These are phyloP conservation scores for Cavia porcellus DNA, from an alignment of 2,113 vertebrate genomes.

Conservation along the genomic window DNA sequence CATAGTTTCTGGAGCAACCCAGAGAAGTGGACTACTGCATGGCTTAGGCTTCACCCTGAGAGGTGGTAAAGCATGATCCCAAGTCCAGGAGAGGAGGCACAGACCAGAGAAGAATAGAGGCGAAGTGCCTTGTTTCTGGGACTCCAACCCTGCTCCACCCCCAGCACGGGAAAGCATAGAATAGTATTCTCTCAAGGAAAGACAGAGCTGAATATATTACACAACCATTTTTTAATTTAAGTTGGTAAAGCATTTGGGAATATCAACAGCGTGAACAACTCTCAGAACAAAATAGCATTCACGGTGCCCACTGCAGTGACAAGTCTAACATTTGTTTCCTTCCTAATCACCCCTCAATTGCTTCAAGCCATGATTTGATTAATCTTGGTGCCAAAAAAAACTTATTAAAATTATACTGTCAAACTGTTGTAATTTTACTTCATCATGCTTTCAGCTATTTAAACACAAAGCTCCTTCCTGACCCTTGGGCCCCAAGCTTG, in stretches of 20 bases:
- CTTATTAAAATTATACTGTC: conserved; percentile 81
- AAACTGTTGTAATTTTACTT: conserved; percentile 74
- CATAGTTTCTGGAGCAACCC: neutral
- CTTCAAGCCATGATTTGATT: conserved; percentile 80
- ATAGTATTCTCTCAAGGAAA: neutral
- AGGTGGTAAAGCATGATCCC: accelerated
- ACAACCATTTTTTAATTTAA: conserved; percentile 75
- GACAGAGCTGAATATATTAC: conserved; percentile 55
- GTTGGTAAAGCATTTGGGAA: conserved; percentile 44
- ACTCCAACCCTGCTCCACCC: no score
- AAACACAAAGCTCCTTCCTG: conserved; percentile 36
- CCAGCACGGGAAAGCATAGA: neutral
- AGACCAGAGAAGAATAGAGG: neutral
- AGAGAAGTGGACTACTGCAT: neutral
- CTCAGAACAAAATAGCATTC: conserved; percentile 55
- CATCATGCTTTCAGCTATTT: conserved; percentile 50
- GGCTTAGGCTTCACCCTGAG: neutral
- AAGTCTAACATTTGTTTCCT: conserved; percentile 62
- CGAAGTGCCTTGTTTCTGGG: neutral
- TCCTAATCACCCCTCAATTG: conserved; percentile 54
- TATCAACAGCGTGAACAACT: conserved; percentile 34
- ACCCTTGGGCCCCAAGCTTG: neutral
- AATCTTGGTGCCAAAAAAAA: conserved; percentile 72
- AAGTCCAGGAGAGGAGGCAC: neutral
- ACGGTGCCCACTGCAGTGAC: neutral